phyloP scores from a whole-genome alignment of 2,888 invertebrate species.

The Apamea crenata region DNA sequence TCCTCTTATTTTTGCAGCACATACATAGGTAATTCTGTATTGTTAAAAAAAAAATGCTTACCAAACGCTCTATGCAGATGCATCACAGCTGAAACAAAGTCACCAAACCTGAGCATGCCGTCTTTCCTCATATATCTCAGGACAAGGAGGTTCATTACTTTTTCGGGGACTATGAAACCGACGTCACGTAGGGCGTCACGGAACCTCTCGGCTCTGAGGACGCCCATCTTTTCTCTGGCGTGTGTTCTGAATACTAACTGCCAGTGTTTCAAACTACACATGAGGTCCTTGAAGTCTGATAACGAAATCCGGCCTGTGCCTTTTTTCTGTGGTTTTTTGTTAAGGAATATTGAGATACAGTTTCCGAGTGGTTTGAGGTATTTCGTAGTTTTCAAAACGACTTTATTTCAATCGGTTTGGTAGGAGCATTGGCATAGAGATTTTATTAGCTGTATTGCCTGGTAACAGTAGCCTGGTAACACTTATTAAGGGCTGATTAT shows the following conservation, averaged over 20 bases:
- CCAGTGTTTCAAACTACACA: conserved; percentile 97
- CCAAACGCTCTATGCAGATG: conserved; percentile 97
- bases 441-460: neutral
- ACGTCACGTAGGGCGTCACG: conserved; percentile 96
- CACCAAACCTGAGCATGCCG: conserved; percentile 97
- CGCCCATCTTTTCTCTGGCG: conserved; percentile 97
- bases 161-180: conserved; percentile 96
- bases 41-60: conserved; percentile 82
- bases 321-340: conserved; percentile 89
- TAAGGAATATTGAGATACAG: neutral
- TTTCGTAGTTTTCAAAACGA: neutral
- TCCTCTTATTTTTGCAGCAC: neutral
- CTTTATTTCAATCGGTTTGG: neutral
- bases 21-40: no score
- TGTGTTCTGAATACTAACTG: conserved; percentile 97
- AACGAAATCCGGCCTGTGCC: conserved; percentile 95
- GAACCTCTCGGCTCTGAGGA: conserved; percentile 95
- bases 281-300: conserved; percentile 96
- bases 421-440: neutral
- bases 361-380: neutral
- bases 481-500: neutral
- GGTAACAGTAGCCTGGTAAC: neutral
- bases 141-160: conserved; percentile 95
- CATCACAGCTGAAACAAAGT: conserved; percentile 97
- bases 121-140: conserved; percentile 97